phyloP scores from a whole-genome alignment of 2,113 vertebrate genomes.

The Cepphus grylle region DNA sequence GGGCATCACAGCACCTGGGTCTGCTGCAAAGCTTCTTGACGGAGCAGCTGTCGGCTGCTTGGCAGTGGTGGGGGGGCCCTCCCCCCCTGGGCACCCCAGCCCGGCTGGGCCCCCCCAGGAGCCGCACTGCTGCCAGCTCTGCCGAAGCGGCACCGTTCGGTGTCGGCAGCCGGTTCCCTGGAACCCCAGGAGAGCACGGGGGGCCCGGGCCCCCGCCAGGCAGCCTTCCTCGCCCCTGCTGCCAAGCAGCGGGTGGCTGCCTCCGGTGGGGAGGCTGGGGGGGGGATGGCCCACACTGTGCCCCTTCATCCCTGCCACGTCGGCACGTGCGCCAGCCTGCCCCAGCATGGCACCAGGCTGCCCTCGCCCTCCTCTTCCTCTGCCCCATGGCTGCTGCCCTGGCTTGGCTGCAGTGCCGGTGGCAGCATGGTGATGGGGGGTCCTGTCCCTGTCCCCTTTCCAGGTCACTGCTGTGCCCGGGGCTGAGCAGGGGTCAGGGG shows the following conservation, averaged over 20 bases:
- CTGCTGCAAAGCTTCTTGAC: not conserved
- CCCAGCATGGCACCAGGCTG: not conserved
- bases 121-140: not conserved
- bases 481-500: not conserved
- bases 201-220: not conserved
- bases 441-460: not conserved
- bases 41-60: fast-evolving
- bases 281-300: not conserved
- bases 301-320: not conserved
- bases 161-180: not conserved
- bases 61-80: not conserved
- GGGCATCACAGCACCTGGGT: not conserved
- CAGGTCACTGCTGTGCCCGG: not conserved
- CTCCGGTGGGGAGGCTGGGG: not conserved
- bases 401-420: not conserved
- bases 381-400: fast-evolving
- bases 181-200: not conserved
- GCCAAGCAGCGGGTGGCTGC: not conserved
- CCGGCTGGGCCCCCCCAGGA: not conserved
- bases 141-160: not conserved
- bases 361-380: not conserved
- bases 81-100: not conserved
- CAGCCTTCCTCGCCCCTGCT: not conserved
- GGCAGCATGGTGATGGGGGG: not conserved
- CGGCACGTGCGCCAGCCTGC: not conserved